phyloP scores from a whole-genome alignment of 2,888 invertebrate genomes.

The Arctia plantaginis region DNA sequence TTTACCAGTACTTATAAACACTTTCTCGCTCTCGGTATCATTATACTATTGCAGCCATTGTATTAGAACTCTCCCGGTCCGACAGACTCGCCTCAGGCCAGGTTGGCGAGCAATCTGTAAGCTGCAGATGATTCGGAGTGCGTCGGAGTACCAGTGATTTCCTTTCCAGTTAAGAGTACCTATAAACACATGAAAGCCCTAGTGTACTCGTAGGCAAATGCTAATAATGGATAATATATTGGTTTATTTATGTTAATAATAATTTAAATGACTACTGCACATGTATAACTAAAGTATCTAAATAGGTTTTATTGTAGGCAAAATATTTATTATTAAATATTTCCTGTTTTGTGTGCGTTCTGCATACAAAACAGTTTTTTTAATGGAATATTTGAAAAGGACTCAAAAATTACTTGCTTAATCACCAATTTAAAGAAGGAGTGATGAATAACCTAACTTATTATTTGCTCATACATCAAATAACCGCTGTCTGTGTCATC shows the following conservation, averaged over 20 bases:
- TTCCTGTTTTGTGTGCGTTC: no score
- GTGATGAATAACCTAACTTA: not conserved
- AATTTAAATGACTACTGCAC: not conserved
- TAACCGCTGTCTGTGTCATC: slow-evolving; percentile 13
- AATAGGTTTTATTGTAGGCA: not conserved
- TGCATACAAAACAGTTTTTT: no score
- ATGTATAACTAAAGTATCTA: not conserved
- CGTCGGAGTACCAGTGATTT: no score
- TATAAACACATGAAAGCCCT: not conserved
- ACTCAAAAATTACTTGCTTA: not conserved
- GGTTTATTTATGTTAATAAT: not conserved
- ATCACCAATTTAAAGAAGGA: not conserved
- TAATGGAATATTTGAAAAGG: not conserved
- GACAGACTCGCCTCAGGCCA: no score
- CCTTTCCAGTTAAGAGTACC: not conserved
- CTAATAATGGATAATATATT: not conserved
- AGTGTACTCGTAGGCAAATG: not conserved
- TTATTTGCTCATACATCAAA: not conserved
- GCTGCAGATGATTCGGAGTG: no score
- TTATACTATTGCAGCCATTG: not conserved
- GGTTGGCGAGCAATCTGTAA: no score
- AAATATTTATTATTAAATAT: no score
- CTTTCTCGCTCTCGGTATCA: not conserved
- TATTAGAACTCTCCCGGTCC: not conserved
- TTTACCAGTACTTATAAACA: not conserved